phyloP scores from a whole-genome alignment of 2,797 vertebrate genomes.

The Cyprinodon diabolis region DNA sequence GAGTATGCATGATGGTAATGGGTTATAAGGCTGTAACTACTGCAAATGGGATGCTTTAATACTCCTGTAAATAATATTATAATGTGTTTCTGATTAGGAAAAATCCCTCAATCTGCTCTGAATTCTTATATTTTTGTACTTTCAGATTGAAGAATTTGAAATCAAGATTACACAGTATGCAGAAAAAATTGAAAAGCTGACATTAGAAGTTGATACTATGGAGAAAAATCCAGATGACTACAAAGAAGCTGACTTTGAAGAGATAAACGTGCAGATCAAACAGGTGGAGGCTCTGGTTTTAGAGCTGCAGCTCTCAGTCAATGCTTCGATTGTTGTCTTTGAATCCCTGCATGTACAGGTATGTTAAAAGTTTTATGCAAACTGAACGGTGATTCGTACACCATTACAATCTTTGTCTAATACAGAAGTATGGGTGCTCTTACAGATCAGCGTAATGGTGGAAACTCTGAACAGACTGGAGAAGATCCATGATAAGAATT shows the following conservation, averaged over 20 bases:
- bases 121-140: background rate
- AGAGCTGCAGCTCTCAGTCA: conserved; percentile 64
- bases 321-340: conserved; percentile 44
- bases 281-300: conserved; percentile 65
- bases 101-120: background rate
- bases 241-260: conserved; percentile 32
- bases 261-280: conserved; percentile 59
- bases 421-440: background rate
- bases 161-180: conserved; percentile 54
- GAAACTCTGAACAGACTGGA: conserved; percentile 52
- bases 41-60: background rate
- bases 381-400: background rate
- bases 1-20: background rate
- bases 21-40: background rate
- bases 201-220: conserved; percentile 46
- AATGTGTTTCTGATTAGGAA: background rate
- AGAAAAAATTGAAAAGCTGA: conserved; percentile 56
- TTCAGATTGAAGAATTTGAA: conserved; percentile 65
- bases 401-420: background rate
- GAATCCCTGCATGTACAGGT: conserved; percentile 53
- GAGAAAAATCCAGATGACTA: conserved; percentile 54
- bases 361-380: background rate
- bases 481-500: conserved; percentile 62
- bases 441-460: conserved; percentile 47
- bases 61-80: background rate